Conservation (phyloP, 2,797 vertebrate species). For the Adelosebastes latens region DNA sequence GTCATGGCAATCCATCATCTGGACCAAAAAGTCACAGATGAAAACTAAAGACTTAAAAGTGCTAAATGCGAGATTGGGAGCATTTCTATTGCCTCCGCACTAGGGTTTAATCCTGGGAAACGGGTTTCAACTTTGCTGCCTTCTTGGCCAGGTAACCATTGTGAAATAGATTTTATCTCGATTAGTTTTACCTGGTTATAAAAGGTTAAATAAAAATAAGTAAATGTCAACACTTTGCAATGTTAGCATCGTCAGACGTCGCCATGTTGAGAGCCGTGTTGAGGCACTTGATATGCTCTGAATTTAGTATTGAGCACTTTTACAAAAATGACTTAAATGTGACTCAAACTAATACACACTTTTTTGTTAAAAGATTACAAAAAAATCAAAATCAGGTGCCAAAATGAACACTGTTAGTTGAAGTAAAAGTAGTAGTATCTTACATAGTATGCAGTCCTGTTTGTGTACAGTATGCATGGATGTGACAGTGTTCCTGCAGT, state of each 20-base stretch:
- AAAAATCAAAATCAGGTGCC: background rate
- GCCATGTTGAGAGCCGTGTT: no score
- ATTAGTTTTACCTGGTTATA: no score
- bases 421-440: conserved; percentile 10
- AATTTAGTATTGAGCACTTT: no score
- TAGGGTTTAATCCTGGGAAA: no score
- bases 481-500: conserved; percentile 86
- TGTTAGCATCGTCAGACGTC: no score
- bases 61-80: background rate
- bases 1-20: background rate
- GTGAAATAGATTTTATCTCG: no score
- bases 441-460: conserved; percentile 79
- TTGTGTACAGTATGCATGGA: conserved; percentile 85
- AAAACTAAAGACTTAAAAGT: background rate
- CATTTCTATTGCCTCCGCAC: background rate
- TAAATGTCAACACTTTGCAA: no score
- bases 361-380: background rate
- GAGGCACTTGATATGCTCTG: no score
- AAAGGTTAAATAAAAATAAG: no score
- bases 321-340: background rate
- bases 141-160: no score
- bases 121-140: no score
- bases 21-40: background rate
- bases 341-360: background rate
- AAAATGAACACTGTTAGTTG: background rate